These are phyloP conservation scores for Antheraea mylitta DNA, from an alignment of 1,140 invertebrate genomes.

Conservation along the genomic window DNA sequence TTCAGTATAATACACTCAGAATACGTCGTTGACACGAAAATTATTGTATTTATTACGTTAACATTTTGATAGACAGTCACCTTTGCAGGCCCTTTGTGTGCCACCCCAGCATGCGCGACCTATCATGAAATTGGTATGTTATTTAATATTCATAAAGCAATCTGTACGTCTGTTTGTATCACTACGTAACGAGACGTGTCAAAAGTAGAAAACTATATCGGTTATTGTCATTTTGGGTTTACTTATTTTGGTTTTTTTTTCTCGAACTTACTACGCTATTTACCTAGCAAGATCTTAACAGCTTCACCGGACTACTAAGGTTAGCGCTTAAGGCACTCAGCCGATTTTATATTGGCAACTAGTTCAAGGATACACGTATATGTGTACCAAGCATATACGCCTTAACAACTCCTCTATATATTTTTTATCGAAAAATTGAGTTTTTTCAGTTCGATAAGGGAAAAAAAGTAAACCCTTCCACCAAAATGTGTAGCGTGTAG, in stretches of 20 bases:
- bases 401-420: too few relatives aligned
- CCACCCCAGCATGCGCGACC: conserved; percentile 34
- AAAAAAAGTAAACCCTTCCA: too few relatives aligned
- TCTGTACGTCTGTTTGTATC: conserved; percentile 19
- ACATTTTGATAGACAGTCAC: conserved; percentile 48
- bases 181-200: neutral
- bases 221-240: neutral
- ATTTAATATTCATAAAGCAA: conserved; percentile 38
- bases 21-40: neutral
- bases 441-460: too few relatives aligned
- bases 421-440: too few relatives aligned
- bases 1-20: neutral
- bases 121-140: conserved; percentile 15
- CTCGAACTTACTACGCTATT: too few relatives aligned
- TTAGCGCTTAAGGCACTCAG: too few relatives aligned
- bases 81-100: conserved; percentile 39
- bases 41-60: conserved; percentile 18
- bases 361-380: too few relatives aligned
- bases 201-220: neutral
- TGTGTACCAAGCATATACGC: too few relatives aligned
- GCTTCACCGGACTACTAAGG: too few relatives aligned
- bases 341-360: too few relatives aligned
- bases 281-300: too few relatives aligned
- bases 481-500: too few relatives aligned
- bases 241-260: neutral